Base-by-base conservation (phyloP, 2,888 invertebrate species). In the Phaonia tiefii region DNA sequence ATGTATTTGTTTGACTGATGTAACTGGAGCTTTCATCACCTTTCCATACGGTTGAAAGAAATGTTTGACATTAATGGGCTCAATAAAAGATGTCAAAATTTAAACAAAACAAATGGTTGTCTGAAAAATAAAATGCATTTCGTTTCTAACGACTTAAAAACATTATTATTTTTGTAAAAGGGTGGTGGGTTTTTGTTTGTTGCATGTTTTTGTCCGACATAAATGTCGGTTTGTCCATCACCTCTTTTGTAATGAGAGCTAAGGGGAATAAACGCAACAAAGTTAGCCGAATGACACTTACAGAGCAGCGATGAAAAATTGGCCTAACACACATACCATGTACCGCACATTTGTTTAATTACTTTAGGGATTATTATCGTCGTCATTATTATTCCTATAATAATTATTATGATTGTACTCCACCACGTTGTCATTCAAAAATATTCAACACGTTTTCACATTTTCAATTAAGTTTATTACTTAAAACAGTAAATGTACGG, bases 391-490 rank as follows among this genome's bases (percentile, higher is more conserved):
- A 78, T 63, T 51, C 60, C 54, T 78, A 67, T 73, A 77, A 71
- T 74, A 70, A 80, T 72, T 72, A 81, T 78, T 71, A 56, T 31
- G 31, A 31, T 74, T 58, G 66, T 73, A 15, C 37, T 20, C 37
- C 54, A n/a, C 8, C 71, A 63, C 46, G 37, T 75, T 77, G 77
- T 76, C 75, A 75, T 60, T 72, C 58, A 67, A 70, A 75, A 75
- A 65, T 72, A 75, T 71, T 81, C 72, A 83, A 83, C 83, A 83
- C 79, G 81, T 83, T 83, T 83, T 72, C 44, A 79, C 81, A 83
- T 81, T 83, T 79, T 81, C 79, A 83, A 83, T 83, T 83, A 74
- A 80, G 73, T 79, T 79, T 81, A 83, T 83, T 83, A 79, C 70
- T 76, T 66, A 54, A 78, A 70, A 49, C 69, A 58, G 49, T 58